phyloP scores from a whole-genome alignment of 2,113 vertebrate genomes.

The Stegostoma tigrinum region DNA sequence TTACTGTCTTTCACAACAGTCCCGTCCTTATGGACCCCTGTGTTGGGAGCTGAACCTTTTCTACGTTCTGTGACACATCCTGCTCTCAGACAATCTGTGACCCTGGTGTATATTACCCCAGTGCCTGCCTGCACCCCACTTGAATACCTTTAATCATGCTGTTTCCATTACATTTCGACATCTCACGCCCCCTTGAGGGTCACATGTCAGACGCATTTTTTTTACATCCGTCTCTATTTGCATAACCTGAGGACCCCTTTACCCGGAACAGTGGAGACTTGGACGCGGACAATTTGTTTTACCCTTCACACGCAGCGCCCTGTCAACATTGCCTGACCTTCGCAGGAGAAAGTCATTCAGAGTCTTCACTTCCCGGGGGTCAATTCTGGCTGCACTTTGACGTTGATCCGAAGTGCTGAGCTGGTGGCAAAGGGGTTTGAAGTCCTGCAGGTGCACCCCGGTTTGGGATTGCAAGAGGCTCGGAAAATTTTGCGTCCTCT shows the following conservation, averaged over 20 bases:
- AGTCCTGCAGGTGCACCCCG: not conserved
- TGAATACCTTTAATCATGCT: not conserved
- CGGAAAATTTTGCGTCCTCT: not conserved
- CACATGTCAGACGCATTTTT: not conserved
- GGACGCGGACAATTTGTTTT: not conserved
- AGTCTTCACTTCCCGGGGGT: not conserved
- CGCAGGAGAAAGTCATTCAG: not conserved
- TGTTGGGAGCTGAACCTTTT: not conserved
- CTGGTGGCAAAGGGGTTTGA: not conserved
- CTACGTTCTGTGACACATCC: not conserved
- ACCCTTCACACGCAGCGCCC: not conserved
- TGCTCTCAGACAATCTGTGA: not conserved
- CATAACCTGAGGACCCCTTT: not conserved
- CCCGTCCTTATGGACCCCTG: not conserved
- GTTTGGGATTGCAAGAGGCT: not conserved
- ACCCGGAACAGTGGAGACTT: not conserved
- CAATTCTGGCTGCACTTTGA: not conserved
- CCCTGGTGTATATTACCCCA: not conserved
- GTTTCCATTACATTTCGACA: not conserved
- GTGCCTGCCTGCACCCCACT: not conserved
- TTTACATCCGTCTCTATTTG: not conserved
- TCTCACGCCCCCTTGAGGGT: not conserved
- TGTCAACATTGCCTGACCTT: not conserved
- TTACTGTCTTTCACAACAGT: not conserved
- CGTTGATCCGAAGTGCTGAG: not conserved